phyloP scores from a whole-genome alignment of 2,113 vertebrate species.

The Passerina amoena region DNA sequence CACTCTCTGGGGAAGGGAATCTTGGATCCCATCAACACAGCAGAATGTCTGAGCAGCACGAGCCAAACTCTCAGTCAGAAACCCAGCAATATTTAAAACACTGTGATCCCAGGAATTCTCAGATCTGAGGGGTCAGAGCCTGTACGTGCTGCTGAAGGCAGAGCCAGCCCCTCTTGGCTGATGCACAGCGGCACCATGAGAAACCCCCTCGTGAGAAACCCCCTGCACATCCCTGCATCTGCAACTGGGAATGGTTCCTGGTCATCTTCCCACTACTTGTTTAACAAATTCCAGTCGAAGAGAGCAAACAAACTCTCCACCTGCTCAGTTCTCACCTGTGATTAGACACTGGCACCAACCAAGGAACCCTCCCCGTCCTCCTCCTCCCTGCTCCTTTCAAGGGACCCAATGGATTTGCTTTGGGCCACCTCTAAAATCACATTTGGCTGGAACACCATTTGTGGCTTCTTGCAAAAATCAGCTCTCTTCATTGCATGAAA shows the following conservation, averaged over 20 bases:
- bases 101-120: accelerated
- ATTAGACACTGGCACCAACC: neutral
- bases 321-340: neutral
- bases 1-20: accelerated
- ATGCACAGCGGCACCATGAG: accelerated
- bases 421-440: neutral
- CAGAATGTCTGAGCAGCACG: accelerated
- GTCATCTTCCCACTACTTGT: neutral
- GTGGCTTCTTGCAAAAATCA: constrained; percentile 4
- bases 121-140: accelerated
- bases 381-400: neutral
- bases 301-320: neutral
- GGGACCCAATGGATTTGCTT: neutral
- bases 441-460: neutral
- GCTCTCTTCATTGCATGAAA: constrained; percentile 11
- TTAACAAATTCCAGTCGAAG: accelerated
- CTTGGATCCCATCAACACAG: accelerated
- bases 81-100: accelerated
- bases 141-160: accelerated
- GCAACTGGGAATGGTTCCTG: accelerated
- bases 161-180: neutral
- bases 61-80: accelerated
- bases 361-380: accelerated
- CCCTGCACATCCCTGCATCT: accelerated
- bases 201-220: neutral